Evolutionary conservation across 2,888 invertebrate genomes (phyloP), one percentile per base, ranked within the genome.

Genomic region (Marasmarcha lunaedactyla): DNA sequence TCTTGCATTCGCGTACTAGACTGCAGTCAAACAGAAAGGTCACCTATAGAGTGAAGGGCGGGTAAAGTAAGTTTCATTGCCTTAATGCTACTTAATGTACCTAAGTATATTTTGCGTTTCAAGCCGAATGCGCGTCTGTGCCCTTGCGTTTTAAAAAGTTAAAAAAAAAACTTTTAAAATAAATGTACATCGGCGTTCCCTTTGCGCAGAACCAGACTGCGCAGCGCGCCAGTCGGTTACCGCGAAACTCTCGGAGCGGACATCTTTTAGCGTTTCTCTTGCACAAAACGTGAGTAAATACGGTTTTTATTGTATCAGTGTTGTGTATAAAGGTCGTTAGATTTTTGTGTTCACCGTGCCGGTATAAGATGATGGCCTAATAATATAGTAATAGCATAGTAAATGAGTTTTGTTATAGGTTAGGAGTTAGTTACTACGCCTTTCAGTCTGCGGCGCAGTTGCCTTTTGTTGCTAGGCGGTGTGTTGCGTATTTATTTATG

Each of bases 21-120:
- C 72, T 77, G 78, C 78, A 71, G 56, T 57, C 55, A 57, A 54
- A 70, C 71, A 74, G 74, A 77, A 78, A 77, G 77, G 73, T 76
- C 74, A 69, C 58, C 59, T 56, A 44, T 47, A 56, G 63, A 68
- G 72, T 72, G 66, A 73, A 72, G 73, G 71, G 60, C n/a, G n/a
- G 20, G 20, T 20, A 20, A 20, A 20, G 7, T 20, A 20, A 52
- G 47, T 20, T 20, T 20, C 20, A 20, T 5, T 20, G 20, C 20
- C 7, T 20, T 20, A 7, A 20, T 20, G 20, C 20, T n/a, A n/a
- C n/a, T n/a, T n/a, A n/a, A n/a, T 45, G 43, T 45, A 33, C 40
- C 41, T 37, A 30, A 36, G 40, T 42, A 40, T 41, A 38, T 44
- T 46, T 20, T 20, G 20, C 20, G 7, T 20, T 20, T 7, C 7